These are phyloP conservation scores for Sebastolobus alascanus DNA, from an alignment of 2,797 vertebrate species.

Conservation along the genomic window DNA sequence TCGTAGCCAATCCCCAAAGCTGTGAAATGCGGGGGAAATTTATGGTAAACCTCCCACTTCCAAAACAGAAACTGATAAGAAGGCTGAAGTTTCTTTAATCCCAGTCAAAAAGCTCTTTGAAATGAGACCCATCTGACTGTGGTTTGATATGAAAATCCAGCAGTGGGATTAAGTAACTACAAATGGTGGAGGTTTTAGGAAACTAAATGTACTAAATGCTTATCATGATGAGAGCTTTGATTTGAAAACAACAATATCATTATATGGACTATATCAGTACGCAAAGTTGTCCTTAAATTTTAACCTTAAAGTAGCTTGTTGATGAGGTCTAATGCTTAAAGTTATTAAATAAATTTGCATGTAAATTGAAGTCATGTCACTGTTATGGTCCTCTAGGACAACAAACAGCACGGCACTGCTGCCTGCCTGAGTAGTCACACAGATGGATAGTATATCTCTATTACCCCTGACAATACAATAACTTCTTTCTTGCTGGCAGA, in stretches of 20 bases:
- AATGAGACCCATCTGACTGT: conserved; percentile 32
- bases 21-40: conserved; percentile 31
- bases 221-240: neutral
- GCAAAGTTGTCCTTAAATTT: neutral
- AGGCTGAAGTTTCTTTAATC: conserved; percentile 38
- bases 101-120: conserved; percentile 37
- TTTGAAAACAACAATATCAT: neutral
- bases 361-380: conserved; percentile 2
- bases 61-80: conserved; percentile 45
- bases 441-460: neutral
- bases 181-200: neutral
- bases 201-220: conserved; percentile 4
- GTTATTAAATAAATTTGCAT: conserved; percentile 7
- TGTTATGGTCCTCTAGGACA: neutral
- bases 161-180: conserved; percentile 5
- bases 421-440: neutral
- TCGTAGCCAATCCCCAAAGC: conserved; percentile 27
- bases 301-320: neutral
- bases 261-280: neutral
- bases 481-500: neutral
- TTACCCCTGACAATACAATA: neutral
- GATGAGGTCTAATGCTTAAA: neutral
- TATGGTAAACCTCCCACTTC: conserved; percentile 52
- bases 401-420: neutral
- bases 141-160: conserved; percentile 38